Conservation (phyloP, 1,140 invertebrate genomes). For the Trachymyrmex cornetzi region DNA sequence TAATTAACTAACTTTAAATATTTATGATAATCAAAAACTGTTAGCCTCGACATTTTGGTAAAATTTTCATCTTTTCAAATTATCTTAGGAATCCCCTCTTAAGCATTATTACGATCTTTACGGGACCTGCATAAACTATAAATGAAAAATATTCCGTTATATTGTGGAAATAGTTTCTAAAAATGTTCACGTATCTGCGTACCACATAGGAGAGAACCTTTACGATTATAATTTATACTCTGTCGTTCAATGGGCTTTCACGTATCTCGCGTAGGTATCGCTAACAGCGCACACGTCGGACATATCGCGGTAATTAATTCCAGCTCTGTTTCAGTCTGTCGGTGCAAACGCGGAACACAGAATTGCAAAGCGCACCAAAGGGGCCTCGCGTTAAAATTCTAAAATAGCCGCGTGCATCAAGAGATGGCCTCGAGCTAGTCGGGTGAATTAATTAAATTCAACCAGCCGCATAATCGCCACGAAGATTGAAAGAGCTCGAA, state of each 20-base stretch:
- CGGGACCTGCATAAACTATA: too few species aligned
- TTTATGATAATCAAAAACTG: too few species aligned
- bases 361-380: slow-evolving; percentile 13
- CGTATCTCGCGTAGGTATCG: background rate
- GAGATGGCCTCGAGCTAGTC: slow-evolving; percentile 25
- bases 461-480: slow-evolving; percentile 10
- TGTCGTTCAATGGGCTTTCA: background rate
- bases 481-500: slow-evolving; percentile 22
- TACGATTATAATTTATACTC: slow-evolving; percentile 6
- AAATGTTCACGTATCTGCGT: background rate
- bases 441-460: slow-evolving; percentile 51
- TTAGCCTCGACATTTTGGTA: too few species aligned
- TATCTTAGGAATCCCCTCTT: too few species aligned
- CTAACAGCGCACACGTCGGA: slow-evolving; percentile 2
- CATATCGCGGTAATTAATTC: slow-evolving; percentile 49
- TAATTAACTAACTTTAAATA: too few species aligned
- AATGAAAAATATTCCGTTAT: background rate
- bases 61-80: too few species aligned
- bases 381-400: slow-evolving; percentile 44
- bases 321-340: background rate
- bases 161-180: background rate
- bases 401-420: slow-evolving; percentile 10
- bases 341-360: background rate
- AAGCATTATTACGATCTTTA: too few species aligned
- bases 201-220: background rate